Evolutionary conservation across 2,113 vertebrate genomes (phyloP).

Genomic region (Podilymbus podiceps): DNA sequence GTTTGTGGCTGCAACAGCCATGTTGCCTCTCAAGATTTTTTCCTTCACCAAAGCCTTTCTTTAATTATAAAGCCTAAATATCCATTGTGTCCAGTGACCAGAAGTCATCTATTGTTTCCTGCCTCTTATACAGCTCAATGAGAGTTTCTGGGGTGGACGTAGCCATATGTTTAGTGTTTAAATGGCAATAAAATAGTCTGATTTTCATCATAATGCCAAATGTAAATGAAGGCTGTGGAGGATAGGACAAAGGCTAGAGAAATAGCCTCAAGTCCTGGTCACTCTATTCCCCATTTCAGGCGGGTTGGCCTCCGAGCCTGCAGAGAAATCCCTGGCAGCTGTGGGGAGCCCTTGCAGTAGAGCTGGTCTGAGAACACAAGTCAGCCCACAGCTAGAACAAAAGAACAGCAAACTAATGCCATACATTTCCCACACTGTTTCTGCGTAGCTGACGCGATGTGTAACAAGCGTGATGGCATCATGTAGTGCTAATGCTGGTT

Average conservation of each 20-base stretch:
- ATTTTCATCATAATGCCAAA: slow-evolving; percentile 28
- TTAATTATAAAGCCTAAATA: slow-evolving; percentile 19
- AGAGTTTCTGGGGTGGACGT: neutral
- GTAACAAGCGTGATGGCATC: neutral
- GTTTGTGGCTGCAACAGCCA: slow-evolving; percentile 3
- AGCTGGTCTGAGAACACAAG: neutral
- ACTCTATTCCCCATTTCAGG: neutral
- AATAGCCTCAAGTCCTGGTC: neutral
- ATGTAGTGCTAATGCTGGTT: neutral
- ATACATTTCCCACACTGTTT: neutral
- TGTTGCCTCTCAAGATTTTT: neutral
- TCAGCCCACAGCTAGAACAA: neutral
- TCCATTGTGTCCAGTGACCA: neutral
- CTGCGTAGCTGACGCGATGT: neutral
- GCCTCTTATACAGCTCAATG: neutral
- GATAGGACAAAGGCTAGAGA: neutral
- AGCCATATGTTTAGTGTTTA: neutral
- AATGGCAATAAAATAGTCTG: neutral
- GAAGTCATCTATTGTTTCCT: neutral
- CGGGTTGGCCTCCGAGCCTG: neutral
- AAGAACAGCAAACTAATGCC: neutral
- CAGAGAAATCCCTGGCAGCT: neutral
- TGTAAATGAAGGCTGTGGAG: neutral
- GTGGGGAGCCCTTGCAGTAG: neutral
- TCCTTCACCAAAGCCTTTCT: neutral